phyloP scores from a whole-genome alignment of 2,113 vertebrate genomes.

The Melanerpes formicivorus region DNA sequence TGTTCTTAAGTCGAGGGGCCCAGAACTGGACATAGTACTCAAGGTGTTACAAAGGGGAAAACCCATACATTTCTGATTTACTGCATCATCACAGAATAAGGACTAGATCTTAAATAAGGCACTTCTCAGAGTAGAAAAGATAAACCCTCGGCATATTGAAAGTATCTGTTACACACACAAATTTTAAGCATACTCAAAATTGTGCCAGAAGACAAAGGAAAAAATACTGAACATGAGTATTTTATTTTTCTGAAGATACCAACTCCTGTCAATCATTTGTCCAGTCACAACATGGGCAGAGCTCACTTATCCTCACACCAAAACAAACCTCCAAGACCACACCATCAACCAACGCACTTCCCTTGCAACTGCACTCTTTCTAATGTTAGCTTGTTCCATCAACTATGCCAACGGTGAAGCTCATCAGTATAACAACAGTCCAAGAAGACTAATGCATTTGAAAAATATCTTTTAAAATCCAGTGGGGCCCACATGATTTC shows the following conservation, averaged over 20 bases:
- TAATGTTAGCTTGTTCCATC: background rate
- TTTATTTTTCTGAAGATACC: background rate
- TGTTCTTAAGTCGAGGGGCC: too few species aligned
- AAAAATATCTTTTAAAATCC: background rate
- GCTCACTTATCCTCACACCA: background rate
- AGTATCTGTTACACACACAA: background rate
- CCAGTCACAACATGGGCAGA: background rate
- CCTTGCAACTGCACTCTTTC: background rate
- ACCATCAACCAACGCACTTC: background rate
- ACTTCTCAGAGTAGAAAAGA: background rate
- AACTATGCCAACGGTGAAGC: background rate
- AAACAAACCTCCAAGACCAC: background rate
- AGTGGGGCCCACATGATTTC: background rate
- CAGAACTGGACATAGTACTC: too few species aligned
- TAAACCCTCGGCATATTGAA: background rate
- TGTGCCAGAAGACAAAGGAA: background rate
- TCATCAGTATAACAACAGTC: background rate
- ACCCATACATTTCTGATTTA: background rate
- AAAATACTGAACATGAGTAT: background rate
- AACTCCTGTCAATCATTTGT: background rate
- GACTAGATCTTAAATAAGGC: background rate
- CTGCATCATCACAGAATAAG: background rate
- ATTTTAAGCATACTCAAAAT: background rate
- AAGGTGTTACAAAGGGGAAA: background rate
- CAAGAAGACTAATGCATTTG: background rate